phyloP scores from a whole-genome alignment of 2,888 invertebrate species.

The Oscheius myriophilus region DNA sequence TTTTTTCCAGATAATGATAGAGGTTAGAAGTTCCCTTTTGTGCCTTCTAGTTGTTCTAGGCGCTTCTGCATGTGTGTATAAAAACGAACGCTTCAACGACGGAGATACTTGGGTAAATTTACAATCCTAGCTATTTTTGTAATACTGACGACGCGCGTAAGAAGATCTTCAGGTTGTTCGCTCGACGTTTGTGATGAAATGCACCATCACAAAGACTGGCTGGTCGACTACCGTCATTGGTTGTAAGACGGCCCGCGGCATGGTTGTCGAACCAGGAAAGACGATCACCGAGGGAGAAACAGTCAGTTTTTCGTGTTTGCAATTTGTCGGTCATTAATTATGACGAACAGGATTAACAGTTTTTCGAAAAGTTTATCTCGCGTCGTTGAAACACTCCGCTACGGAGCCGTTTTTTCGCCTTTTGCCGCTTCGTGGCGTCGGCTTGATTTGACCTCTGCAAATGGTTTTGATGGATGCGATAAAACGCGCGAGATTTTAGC shows the following conservation, averaged over 20 bases:
- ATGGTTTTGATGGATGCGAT: slow-evolving; percentile 4
- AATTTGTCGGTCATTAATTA: background rate
- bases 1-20: too few relatives aligned
- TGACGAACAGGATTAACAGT: background rate
- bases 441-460: background rate
- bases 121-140: background rate
- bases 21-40: too few relatives aligned
- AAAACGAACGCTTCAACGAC: slow-evolving; percentile 46
- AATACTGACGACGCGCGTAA: background rate
- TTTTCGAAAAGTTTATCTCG: background rate
- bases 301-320: slow-evolving; percentile 29
- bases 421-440: background rate
- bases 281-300: slow-evolving; percentile 49
- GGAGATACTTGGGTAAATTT: slow-evolving; percentile 55
- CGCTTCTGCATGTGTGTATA: slow-evolving; percentile 39
- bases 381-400: slow-evolving; percentile 1
- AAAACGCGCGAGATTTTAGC: too few relatives aligned
- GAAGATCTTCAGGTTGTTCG: slow-evolving; percentile 44
- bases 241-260: slow-evolving; percentile 47
- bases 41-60: too few relatives aligned
- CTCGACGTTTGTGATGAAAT: slow-evolving; percentile 54
- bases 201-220: slow-evolving; percentile 46
- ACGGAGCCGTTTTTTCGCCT: background rate
- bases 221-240: slow-evolving; percentile 53
- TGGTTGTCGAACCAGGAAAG: slow-evolving; percentile 50